phyloP scores from a whole-genome alignment of 2,797 vertebrate species.

The Stomatorhinus walkeri region DNA sequence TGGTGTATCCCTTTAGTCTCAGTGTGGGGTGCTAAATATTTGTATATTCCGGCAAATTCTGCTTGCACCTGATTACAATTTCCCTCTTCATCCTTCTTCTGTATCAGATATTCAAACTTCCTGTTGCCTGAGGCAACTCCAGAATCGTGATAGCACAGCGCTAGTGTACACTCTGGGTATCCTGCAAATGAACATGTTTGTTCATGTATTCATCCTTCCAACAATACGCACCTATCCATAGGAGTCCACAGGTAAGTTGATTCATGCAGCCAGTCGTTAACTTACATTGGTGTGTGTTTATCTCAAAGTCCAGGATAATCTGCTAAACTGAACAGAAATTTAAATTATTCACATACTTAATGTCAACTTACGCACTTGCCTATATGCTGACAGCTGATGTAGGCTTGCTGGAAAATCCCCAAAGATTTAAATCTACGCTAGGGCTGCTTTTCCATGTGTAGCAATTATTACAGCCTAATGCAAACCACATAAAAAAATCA shows the following conservation, averaged over 20 bases:
- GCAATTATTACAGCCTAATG: conserved; percentile 49
- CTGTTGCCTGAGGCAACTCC: background rate
- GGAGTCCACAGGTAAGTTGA: conserved; percentile 57
- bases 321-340: conserved; percentile 72
- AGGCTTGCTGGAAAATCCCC: conserved; percentile 49
- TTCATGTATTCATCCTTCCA: background rate
- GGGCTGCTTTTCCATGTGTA: conserved; percentile 33
- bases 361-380: conserved; percentile 57
- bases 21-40: conserved; percentile 6
- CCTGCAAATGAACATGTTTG: background rate
- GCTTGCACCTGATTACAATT: conserved; percentile 26
- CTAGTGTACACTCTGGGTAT: background rate
- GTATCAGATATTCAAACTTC: conserved; percentile 8
- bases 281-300: conserved; percentile 51
- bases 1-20: background rate
- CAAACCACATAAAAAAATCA: conserved; percentile 42
- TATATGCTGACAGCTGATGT: conserved; percentile 50
- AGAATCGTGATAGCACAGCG: background rate
- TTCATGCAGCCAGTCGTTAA: conserved; percentile 61
- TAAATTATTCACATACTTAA: conserved; percentile 67
- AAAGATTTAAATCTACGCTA: conserved; percentile 46
- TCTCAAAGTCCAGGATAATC: conserved; percentile 62
- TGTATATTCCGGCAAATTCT: conserved; percentile 5
- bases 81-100: background rate
- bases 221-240: background rate